Evolutionary conservation across 2,888 invertebrate genomes (phyloP).

Genomic region (Rotaria socialis): DNA sequence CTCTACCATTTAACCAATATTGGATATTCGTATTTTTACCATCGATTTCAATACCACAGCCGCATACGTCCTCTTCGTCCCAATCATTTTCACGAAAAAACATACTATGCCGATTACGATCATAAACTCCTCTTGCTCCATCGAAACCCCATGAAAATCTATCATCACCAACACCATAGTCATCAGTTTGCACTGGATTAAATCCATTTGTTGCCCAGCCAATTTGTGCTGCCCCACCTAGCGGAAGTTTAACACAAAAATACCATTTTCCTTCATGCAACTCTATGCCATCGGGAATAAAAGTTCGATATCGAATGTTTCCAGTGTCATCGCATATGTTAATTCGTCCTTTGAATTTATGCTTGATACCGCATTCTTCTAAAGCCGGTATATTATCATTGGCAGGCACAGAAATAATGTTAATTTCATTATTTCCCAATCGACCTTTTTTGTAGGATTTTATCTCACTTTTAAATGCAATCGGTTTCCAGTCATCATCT

Average conservation of each 20-base stretch:
- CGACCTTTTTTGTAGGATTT: background rate
- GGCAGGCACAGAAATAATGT: background rate
- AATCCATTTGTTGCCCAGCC: conserved; percentile 8
- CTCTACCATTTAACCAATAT: background rate
- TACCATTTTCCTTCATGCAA: conserved; percentile 16
- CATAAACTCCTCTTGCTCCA: background rate
- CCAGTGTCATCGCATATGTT: background rate
- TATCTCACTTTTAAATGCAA: background rate
- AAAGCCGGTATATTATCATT: background rate
- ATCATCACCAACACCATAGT: background rate
- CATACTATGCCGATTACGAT: too few species aligned
- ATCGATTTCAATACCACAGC: conserved; percentile 29
- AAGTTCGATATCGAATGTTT: background rate
- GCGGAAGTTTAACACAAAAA: conserved; percentile 6
- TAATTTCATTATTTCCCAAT: background rate
- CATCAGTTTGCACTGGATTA: background rate
- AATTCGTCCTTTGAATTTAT: background rate
- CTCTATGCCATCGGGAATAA: background rate
- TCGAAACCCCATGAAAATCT: conserved; percentile 1
- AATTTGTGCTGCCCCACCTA: background rate
- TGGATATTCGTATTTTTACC: background rate
- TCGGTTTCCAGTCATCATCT: background rate
- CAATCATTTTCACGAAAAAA: background rate
- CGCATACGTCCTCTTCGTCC: background rate
- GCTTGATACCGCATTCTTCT: conserved; percentile 15